phyloP scores from a whole-genome alignment of 2,113 vertebrate species.

The Gila orcuttii region DNA sequence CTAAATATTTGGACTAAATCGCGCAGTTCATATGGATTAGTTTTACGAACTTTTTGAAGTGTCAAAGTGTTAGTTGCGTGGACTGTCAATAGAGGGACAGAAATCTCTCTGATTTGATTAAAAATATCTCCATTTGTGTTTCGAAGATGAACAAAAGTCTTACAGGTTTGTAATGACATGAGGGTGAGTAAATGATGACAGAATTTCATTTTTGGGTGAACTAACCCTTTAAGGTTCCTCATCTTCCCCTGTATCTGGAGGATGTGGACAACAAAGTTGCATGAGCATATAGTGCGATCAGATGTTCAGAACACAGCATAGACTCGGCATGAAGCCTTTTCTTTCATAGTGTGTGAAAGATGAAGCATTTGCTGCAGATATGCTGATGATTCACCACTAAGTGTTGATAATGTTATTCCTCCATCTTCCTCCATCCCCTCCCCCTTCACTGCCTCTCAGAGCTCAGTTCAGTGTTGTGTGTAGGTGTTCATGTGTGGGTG shows the following conservation, averaged over 20 bases:
- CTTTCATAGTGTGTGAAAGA: conserved; percentile 32
- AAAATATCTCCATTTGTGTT: too few relatives aligned
- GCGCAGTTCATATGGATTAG: too few relatives aligned
- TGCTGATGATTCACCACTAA: conserved; percentile 53
- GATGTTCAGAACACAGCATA: not conserved
- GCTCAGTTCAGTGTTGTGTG: conserved; percentile 65
- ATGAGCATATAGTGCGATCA: not conserved
- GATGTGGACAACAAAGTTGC: not conserved
- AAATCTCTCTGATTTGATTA: too few relatives aligned
- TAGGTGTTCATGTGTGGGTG: conserved; percentile 80
- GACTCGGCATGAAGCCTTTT: conserved; percentile 2
- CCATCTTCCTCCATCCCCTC: conserved; percentile 33
- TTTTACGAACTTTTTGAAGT: too few relatives aligned
- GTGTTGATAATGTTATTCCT: conserved; percentile 53
- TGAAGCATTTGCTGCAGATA: conserved; percentile 44
- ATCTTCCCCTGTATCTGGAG: not conserved
- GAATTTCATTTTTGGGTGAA: too few relatives aligned
- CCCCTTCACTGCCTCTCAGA: conserved; percentile 48
- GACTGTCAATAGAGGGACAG: too few relatives aligned
- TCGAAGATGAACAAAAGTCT: too few relatives aligned
- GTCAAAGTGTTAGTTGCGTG: too few relatives aligned
- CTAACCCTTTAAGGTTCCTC: too few relatives aligned
- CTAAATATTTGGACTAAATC: too few relatives aligned
- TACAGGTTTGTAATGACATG: too few relatives aligned
- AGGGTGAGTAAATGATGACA: too few relatives aligned